Conservation (phyloP, 2,113 vertebrate species). For the Ceratotherium simum region DNA sequence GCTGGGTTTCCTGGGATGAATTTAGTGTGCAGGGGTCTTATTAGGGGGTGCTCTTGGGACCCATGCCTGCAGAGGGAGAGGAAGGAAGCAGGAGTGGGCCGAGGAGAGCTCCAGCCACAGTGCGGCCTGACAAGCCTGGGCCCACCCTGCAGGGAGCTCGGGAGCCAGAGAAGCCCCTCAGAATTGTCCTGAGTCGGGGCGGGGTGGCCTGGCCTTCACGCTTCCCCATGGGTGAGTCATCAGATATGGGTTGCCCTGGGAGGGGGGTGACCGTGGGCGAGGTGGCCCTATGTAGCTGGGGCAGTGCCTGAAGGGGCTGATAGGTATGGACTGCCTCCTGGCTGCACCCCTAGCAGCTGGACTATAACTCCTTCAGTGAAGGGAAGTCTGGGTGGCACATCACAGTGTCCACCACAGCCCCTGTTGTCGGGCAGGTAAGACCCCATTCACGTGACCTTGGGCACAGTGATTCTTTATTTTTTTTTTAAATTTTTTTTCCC, state of each 20-base stretch:
- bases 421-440: not conserved
- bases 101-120: not conserved
- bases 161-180: not conserved
- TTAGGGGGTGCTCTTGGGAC: not conserved
- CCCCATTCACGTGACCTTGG: not conserved
- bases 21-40: not conserved
- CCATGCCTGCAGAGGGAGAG: too few species aligned
- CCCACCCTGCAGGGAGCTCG: fast-evolving
- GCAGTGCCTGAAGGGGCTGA: not conserved
- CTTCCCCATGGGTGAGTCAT: not conserved
- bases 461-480: not conserved
- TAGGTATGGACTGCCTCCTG: not conserved
- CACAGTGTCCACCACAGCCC: fast-evolving
- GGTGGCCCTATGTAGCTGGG: not conserved
- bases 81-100: not conserved
- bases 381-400: not conserved
- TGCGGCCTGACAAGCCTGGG: not conserved
- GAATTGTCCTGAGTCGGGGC: not conserved
- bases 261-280: not conserved
- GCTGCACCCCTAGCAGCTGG: not conserved
- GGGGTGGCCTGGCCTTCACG: not conserved
- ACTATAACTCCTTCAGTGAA: not conserved
- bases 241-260: not conserved
- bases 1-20: not conserved
- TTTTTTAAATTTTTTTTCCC: too few species aligned